Percentiles rank a stretch among this genome's conserved stretches.
Conservation (phyloP, 2,797 vertebrate genomes). For the Hirundo rustica region DNA sequence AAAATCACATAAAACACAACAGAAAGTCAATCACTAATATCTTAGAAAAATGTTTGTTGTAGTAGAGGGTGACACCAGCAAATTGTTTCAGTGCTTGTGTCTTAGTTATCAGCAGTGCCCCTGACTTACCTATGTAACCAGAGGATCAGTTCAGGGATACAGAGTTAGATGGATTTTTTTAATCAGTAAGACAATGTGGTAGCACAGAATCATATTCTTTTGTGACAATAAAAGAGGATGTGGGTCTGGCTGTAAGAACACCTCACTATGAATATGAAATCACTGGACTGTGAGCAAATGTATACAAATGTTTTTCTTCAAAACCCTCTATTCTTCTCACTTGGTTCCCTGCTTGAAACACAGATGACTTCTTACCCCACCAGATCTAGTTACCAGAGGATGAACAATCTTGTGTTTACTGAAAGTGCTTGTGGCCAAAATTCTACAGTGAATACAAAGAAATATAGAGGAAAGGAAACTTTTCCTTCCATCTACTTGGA, state of each 20-base stretch:
- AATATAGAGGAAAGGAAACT: neutral
- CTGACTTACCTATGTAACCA: neutral
- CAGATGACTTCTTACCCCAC: neutral
- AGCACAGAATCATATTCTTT: neutral
- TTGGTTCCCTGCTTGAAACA: neutral
- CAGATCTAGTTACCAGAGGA: neutral
- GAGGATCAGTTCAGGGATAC: neutral
- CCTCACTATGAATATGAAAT: neutral
- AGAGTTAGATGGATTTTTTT: neutral
- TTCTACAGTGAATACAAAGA: neutral
- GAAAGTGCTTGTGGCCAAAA: neutral
- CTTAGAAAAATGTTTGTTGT: neutral
- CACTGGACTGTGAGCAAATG: neutral
- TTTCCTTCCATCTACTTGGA: neutral
- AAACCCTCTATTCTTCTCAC: neutral
- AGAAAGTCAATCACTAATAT: neutral
- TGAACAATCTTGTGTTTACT: neutral
- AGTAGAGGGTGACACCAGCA: neutral
- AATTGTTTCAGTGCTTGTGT: neutral
- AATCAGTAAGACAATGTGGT: neutral
- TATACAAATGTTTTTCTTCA: neutral
- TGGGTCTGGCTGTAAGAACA: neutral
- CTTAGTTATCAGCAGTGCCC: neutral
- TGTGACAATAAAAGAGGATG: neutral
- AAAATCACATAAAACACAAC: neutral